phyloP scores from a whole-genome alignment of 2,888 invertebrate genomes.

The Adela reaumurella region DNA sequence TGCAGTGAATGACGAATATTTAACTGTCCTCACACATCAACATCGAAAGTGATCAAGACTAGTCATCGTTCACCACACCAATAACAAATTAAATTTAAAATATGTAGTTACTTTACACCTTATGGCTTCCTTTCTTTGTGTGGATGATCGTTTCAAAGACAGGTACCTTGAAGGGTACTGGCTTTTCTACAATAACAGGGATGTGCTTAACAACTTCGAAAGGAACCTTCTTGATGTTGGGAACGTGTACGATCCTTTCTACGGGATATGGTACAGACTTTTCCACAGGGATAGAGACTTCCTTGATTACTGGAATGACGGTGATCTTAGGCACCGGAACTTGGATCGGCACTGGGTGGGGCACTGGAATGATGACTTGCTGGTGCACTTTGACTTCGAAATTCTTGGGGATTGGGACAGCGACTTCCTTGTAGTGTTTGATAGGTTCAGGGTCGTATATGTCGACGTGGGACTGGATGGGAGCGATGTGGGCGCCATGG shows the following conservation, averaged over 20 bases:
- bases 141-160: slow-evolving; percentile 70
- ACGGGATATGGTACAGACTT: slow-evolving; percentile 71
- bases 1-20: neutral
- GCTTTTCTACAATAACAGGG: slow-evolving; percentile 65
- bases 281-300: slow-evolving; percentile 65
- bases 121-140: slow-evolving; percentile 58
- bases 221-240: slow-evolving; percentile 65
- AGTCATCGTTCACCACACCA: neutral
- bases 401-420: slow-evolving; percentile 62
- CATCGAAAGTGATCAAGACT: too few relatives aligned
- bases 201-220: slow-evolving; percentile 66
- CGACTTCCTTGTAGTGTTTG: slow-evolving; percentile 65
- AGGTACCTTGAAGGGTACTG: slow-evolving; percentile 67
- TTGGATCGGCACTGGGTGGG: slow-evolving; percentile 66
- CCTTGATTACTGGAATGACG: slow-evolving; percentile 65
- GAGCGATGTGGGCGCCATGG: too few relatives aligned
- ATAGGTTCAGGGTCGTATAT: slow-evolving; percentile 66
- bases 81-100: neutral
- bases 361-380: slow-evolving; percentile 54
- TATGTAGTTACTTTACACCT: slow-evolving; percentile 20
- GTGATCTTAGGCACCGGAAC: slow-evolving; percentile 66
- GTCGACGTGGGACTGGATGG: slow-evolving; percentile 63
- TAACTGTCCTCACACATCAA: too few relatives aligned
- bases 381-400: slow-evolving; percentile 57
- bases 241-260: slow-evolving; percentile 62